phyloP scores from a whole-genome alignment of 2,888 invertebrate species.

The Carterocephalus palaemon region DNA sequence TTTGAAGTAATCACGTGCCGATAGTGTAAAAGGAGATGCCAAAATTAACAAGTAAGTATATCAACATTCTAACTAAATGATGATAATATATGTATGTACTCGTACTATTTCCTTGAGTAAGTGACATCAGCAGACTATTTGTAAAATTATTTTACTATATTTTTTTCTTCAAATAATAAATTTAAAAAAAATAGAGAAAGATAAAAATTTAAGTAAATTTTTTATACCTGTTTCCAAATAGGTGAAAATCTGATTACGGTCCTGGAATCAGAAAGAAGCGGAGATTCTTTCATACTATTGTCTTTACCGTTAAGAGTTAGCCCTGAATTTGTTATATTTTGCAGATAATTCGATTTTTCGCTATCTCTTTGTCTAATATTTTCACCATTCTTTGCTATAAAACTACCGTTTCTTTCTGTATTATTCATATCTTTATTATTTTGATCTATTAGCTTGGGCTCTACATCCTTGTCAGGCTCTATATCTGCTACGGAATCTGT shows the following conservation, averaged over 20 bases:
- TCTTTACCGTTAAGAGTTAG: constrained; percentile 40
- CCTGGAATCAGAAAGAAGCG: constrained; percentile 51
- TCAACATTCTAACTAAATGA: no score
- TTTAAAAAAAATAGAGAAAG: no score
- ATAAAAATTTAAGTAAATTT: no score
- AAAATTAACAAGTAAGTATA: no score
- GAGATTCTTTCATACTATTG: constrained; percentile 46
- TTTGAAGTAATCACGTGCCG: no score
- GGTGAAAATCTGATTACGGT: constrained; percentile 68
- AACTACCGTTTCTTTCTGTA: constrained; percentile 21
- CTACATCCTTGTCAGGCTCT: constrained; percentile 22
- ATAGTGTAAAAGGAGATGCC: no score
- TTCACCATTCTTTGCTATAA: constrained; percentile 26
- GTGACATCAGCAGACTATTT: no score
- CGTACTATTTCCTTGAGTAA: no score
- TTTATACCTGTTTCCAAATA: constrained; percentile 73
- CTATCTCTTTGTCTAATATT: constrained; percentile 29
- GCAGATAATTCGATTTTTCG: constrained; percentile 49
- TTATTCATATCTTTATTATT: constrained; percentile 30
- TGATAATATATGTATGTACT: no score
- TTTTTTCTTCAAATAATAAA: no score
- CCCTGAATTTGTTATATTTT: constrained; percentile 55
- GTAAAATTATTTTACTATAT: no score
- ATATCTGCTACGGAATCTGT: constrained; percentile 19
- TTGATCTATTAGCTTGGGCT: constrained; percentile 17